These are phyloP conservation scores for Bombus polaris DNA, from an alignment of 1,140 invertebrate genomes.

Conservation along the genomic window DNA sequence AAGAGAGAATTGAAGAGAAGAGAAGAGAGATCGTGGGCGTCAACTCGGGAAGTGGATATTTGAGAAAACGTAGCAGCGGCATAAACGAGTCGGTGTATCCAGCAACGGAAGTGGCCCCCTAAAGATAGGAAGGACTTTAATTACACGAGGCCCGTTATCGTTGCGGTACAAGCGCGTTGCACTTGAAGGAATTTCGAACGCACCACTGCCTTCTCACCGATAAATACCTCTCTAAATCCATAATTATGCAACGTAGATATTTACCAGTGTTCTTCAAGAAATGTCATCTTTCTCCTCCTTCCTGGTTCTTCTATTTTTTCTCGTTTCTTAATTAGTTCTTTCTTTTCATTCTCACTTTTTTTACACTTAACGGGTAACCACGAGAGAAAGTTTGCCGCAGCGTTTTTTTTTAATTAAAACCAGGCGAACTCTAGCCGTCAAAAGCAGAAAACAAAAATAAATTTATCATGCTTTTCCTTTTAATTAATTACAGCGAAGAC, in stretches of 20 bases:
- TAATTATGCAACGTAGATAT: not conserved
- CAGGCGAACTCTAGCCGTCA: no score
- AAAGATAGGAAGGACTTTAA: conserved; percentile 40
- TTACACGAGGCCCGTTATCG: conserved; percentile 29
- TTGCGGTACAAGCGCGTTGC: conserved; percentile 20
- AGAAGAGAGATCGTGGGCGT: conserved; percentile 6
- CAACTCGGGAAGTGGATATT: conserved; percentile 38
- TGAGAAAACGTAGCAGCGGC: conserved; percentile 16
- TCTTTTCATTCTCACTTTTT: no score
- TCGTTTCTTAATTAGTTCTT: no score
- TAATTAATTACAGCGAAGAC: no score
- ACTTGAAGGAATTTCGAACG: conserved; percentile 35
- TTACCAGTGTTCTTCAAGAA: not conserved
- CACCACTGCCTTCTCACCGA: not conserved
- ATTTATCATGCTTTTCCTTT: no score
- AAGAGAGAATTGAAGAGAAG: no score
- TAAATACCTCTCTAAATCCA: not conserved
- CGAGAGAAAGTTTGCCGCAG: no score
- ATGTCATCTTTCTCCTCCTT: not conserved
- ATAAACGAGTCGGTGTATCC: conserved; percentile 16
- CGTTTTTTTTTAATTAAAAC: no score
- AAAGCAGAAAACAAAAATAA: no score
- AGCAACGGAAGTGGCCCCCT: conserved; percentile 13
- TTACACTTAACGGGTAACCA: no score
- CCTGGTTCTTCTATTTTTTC: no score